Evolutionary conservation across 2,113 vertebrate genomes (phyloP).

Genomic region (Podiceps cristatus): DNA sequence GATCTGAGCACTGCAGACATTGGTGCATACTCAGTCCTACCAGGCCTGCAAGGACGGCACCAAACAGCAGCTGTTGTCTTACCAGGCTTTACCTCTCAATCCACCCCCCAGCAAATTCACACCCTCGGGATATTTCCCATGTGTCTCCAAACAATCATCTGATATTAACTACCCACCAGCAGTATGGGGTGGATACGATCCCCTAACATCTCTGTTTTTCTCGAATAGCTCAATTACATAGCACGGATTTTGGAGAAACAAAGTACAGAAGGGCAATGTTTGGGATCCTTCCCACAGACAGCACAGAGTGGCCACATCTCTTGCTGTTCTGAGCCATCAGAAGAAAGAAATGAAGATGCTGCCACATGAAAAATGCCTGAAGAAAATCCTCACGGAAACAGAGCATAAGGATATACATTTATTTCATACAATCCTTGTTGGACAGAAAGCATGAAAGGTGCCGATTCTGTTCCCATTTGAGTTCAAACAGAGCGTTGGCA

Average conservation of each 20-base stretch:
- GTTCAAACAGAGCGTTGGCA: background rate
- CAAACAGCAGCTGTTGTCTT: background rate
- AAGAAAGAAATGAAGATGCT: background rate
- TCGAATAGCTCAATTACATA: background rate
- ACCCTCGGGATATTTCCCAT: background rate
- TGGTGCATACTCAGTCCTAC: background rate
- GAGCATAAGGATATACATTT: background rate
- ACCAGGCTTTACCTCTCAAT: background rate
- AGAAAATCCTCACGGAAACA: background rate
- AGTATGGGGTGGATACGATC: background rate
- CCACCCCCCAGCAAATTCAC: background rate
- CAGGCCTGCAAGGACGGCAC: background rate
- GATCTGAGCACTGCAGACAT: background rate
- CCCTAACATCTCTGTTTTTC: background rate
- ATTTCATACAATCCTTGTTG: background rate
- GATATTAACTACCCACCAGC: background rate
- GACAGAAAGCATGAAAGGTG: background rate
- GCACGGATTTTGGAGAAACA: background rate
- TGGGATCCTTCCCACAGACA: background rate
- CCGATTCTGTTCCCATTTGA: constrained; percentile 19
- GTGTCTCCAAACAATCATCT: background rate
- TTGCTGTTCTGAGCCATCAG: background rate
- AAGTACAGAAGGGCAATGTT: background rate
- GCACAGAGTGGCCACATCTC: background rate
- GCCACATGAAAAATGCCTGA: background rate